Conservation (phyloP, 2,888 invertebrate species). For the Tipula confusa region DNA sequence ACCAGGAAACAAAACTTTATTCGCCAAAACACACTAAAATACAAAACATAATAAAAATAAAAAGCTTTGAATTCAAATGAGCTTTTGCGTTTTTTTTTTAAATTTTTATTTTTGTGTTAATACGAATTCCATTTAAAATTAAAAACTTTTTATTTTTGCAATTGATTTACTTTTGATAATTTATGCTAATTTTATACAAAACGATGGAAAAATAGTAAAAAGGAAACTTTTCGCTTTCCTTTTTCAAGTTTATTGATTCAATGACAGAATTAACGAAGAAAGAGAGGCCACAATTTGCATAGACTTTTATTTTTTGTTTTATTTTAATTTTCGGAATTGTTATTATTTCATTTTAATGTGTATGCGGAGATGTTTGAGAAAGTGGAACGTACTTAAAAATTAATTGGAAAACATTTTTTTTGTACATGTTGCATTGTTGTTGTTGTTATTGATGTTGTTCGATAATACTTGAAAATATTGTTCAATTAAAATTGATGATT, state of each 20-base stretch:
- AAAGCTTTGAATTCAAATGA: background rate
- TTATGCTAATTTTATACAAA: conserved; percentile 21
- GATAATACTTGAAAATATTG: background rate
- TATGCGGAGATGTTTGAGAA: background rate
- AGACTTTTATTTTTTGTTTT: background rate
- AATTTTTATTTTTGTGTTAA: conserved; percentile 9
- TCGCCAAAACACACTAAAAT: background rate
- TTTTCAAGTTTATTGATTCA: background rate
- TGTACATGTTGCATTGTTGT: background rate
- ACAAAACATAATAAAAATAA: background rate
- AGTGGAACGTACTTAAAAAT: background rate
- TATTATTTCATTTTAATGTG: background rate
- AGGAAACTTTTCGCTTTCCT: too few species aligned
- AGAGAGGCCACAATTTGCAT: background rate
- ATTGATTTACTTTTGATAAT: conserved; percentile 25
- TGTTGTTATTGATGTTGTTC: background rate
- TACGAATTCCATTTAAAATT: conserved; percentile 12
- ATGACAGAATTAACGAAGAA: background rate
- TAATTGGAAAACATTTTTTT: background rate
- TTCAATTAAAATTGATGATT: background rate
- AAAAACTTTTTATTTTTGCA: conserved; percentile 3
- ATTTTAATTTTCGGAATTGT: background rate
- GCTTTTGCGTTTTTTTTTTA: background rate
- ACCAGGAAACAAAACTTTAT: background rate
- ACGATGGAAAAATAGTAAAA: background rate